These are phyloP conservation scores for Craniophora ligustri DNA, from an alignment of 2,888 invertebrate genomes.

Conservation along the genomic window DNA sequence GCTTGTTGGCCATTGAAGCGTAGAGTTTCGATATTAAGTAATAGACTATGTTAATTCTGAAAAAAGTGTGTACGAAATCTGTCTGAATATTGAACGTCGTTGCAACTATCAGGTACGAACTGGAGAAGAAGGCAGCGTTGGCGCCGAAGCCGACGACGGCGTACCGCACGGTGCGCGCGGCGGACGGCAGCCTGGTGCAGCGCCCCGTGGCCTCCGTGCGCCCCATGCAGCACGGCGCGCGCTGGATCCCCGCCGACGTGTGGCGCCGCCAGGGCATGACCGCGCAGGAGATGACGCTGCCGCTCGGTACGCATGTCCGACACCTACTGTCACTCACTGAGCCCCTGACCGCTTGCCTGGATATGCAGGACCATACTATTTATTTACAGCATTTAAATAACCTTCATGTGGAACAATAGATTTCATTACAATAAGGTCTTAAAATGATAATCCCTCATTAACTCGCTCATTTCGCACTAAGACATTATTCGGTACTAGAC, in stretches of 20 bases:
- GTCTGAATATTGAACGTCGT: background rate
- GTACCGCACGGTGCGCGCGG: slow-evolving; percentile 91
- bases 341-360: background rate
- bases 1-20: too few relatives aligned
- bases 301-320: slow-evolving; percentile 90
- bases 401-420: too few relatives aligned
- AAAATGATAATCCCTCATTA: too few relatives aligned
- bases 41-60: too few relatives aligned
- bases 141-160: slow-evolving; percentile 89
- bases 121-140: slow-evolving; percentile 95
- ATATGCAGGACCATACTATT: too few relatives aligned
- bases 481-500: too few relatives aligned
- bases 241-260: slow-evolving; percentile 96
- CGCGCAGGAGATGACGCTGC: slow-evolving; percentile 97
- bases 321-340: background rate
- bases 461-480: too few relatives aligned
- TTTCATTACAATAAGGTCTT: too few relatives aligned
- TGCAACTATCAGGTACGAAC: slow-evolving; percentile 92
- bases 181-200: slow-evolving; percentile 90
- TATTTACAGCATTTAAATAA: too few relatives aligned
- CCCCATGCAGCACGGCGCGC: slow-evolving; percentile 93
- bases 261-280: slow-evolving; percentile 98
- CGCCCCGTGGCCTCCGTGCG: slow-evolving; percentile 92
- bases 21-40: too few relatives aligned
- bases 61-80: too few relatives aligned